phyloP scores from a whole-genome alignment of 2,797 vertebrate species.

The Neosilurus hyrtlii region DNA sequence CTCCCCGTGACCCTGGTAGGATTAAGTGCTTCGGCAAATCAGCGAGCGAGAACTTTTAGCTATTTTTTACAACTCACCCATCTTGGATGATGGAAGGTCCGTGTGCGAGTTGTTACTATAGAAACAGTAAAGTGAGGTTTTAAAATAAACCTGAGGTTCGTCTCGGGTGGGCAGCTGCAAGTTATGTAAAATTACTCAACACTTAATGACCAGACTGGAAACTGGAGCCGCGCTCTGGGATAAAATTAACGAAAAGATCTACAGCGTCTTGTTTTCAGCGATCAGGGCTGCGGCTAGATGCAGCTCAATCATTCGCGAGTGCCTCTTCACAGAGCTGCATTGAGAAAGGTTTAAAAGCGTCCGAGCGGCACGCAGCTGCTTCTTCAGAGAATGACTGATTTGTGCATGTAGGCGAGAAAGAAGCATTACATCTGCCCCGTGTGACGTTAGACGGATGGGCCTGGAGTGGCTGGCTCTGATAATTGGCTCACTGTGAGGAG shows the following conservation, averaged over 20 bases:
- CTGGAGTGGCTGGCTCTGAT: constrained; percentile 35
- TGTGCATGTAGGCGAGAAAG: constrained; percentile 11
- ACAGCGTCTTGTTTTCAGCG: background rate
- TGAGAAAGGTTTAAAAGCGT: background rate
- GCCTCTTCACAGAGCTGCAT: background rate
- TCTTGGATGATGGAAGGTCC: background rate
- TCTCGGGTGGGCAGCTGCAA: background rate
- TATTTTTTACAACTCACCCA: background rate
- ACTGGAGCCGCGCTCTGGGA: background rate
- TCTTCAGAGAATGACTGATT: constrained; percentile 17
- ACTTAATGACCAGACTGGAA: background rate
- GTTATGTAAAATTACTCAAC: background rate
- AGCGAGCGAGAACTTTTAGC: too few relatives aligned
- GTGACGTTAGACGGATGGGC: constrained; percentile 43
- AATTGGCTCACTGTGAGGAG: constrained; percentile 61
- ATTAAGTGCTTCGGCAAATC: too few relatives aligned
- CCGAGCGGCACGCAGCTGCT: constrained; percentile 24
- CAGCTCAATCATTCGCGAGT: background rate
- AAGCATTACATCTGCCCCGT: constrained; percentile 43
- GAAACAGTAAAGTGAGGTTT: background rate
- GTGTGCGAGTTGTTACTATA: background rate
- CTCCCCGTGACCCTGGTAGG: too few relatives aligned
- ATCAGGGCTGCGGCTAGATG: background rate
- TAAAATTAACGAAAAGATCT: background rate
- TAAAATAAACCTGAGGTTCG: background rate